Evolutionary conservation across 2,113 vertebrate genomes (phyloP).

Genomic region (Isichthys henryi): DNA sequence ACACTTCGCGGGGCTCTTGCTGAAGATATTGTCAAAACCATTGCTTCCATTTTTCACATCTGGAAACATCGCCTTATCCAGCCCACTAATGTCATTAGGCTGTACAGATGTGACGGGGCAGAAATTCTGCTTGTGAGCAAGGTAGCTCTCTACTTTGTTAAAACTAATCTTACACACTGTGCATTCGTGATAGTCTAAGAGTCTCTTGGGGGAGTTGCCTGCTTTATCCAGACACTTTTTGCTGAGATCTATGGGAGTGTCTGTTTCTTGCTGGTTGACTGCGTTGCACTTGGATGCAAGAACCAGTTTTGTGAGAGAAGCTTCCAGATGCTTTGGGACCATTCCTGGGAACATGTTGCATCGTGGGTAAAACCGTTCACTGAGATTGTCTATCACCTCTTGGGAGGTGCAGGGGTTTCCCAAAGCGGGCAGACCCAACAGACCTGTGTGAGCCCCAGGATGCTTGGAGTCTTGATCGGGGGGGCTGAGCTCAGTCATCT

Average conservation of each 20-base stretch:
- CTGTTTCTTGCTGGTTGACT: slow-evolving; percentile 68
- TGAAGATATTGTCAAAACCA: slow-evolving; percentile 62
- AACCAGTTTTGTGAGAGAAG: slow-evolving; percentile 67
- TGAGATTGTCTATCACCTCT: slow-evolving; percentile 63
- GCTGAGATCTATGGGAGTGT: slow-evolving; percentile 84
- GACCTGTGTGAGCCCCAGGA: slow-evolving; percentile 59
- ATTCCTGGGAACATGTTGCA: slow-evolving; percentile 74
- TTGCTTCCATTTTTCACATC: slow-evolving; percentile 66
- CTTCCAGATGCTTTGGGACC: slow-evolving; percentile 73
- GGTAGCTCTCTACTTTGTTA: slow-evolving; percentile 81
- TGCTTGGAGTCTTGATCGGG: slow-evolving; percentile 67
- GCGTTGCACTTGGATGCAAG: slow-evolving; percentile 67
- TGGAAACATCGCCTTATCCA: slow-evolving; percentile 62
- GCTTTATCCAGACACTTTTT: slow-evolving; percentile 75
- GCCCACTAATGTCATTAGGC: slow-evolving; percentile 58
- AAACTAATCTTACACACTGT: slow-evolving; percentile 82
- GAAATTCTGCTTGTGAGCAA: slow-evolving; percentile 82
- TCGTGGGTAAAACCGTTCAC: slow-evolving; percentile 68
- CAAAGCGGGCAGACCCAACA: slow-evolving; percentile 64
- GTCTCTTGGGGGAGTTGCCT: slow-evolving; percentile 64
- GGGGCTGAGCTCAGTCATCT: slow-evolving; percentile 78
- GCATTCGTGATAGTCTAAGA: slow-evolving; percentile 82
- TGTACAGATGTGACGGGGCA: slow-evolving; percentile 71
- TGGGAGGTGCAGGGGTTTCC: slow-evolving; percentile 69
- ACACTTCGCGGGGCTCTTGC: slow-evolving; percentile 62